phyloP scores from a whole-genome alignment of 2,113 vertebrate genomes.

The Hypomesus transpacificus region DNA sequence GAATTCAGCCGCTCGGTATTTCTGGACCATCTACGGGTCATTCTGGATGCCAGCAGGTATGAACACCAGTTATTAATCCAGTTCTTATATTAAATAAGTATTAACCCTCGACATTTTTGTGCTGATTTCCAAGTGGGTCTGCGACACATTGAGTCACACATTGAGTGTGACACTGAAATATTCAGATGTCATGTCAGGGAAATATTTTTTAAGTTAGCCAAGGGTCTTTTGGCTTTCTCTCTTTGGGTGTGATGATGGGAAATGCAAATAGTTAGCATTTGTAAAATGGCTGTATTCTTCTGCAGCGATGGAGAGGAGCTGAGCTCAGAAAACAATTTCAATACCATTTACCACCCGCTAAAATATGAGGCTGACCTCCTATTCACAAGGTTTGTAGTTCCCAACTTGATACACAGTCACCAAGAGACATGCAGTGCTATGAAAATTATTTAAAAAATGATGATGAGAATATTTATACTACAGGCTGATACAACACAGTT shows the following conservation, averaged over 20 bases:
- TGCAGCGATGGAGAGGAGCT: slow-evolving; percentile 83
- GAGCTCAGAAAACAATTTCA: slow-evolving; percentile 80
- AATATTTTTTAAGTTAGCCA: neutral
- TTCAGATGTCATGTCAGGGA: neutral
- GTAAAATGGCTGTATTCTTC: neutral
- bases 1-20: slow-evolving; percentile 84
- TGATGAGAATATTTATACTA: too few relatives aligned
- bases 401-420: neutral
- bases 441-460: too few relatives aligned
- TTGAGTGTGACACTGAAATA: neutral
- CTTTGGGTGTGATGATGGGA: neutral
- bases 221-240: neutral
- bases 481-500: too few relatives aligned
- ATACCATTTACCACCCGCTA: slow-evolving; percentile 75
- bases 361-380: slow-evolving; percentile 88
- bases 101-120: neutral
- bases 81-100: neutral
- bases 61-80: neutral
- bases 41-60: slow-evolving; percentile 77
- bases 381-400: slow-evolving; percentile 82
- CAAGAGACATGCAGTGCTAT: too few relatives aligned
- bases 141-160: neutral
- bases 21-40: slow-evolving; percentile 76
- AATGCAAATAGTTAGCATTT: neutral
- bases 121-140: neutral